Evolutionary conservation across 2,797 vertebrate species (phyloP), one percentile per base, ranked within the genome.

Genomic region (Clarias pachynema): DNA sequence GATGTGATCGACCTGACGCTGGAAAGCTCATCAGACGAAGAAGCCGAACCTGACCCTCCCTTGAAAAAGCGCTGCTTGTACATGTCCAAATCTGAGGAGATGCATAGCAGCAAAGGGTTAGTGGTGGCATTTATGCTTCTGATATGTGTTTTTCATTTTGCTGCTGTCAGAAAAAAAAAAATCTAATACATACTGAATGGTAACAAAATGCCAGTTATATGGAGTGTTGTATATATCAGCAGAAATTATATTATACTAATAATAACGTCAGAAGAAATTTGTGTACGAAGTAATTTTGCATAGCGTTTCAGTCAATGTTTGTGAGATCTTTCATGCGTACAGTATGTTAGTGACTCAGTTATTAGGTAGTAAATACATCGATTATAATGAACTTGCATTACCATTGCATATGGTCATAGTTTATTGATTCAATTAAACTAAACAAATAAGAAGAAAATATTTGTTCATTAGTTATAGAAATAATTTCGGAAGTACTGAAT

Each of bases 1-100:
- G 98, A 99, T 0, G 90, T 99, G 87, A 99, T 99, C 12, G 98
- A 99, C 89, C 93, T 99, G 86, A 99, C 98, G 3, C 34, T 96
- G 60, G 98, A 98, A 88, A 99, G 96, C 90, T 98, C 97, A 22
- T 98, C 97, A n/a, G 96, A 96, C 3, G 96, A 96, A 34, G 96
- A 97, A 78, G 95, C 97, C 85, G 97, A 96, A 1, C 91, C 94
- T 1, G 96, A 97, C 57, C 95, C 95, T 68, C 95, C 97, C 0
- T 87, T 94, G 77, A 99, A 99, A 94, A 97, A 96, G 90, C 97
- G 96, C 85, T 98, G 97, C 87, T 87, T 97, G 88, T 98, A 96
- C 93, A 96, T 97, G 94, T 89, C 91, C 91, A 99, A 95, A 92
- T 92, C 86, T 5, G 97, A 97, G 80, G 97, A 97, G 81, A 93